Evolutionary conservation across 2,888 invertebrate genomes (phyloP), one percentile per base, ranked within the genome.

Genomic region (Griposia aprilina): DNA sequence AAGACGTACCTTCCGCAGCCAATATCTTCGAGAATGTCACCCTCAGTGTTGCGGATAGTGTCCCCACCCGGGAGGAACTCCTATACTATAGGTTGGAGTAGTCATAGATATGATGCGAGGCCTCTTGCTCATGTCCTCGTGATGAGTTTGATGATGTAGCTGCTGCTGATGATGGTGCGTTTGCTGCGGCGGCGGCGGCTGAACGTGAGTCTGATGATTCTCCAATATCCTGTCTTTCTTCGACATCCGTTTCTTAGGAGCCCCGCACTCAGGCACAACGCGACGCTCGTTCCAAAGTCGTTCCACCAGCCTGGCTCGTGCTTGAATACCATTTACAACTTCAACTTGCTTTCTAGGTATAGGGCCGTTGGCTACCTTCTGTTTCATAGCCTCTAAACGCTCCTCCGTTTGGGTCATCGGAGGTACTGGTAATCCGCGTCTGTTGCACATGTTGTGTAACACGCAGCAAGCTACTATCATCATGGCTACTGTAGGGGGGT

Each of bases 361-460:
- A 0, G 96, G 93, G 0, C 94, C 93, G n/a, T 96, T 96, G 0
- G 96, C 96, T 0, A 96, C 96, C 57, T 95, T 95, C 80, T 96
- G 96, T 66, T 96, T 96, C 96, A 96, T 96, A 0, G 93, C 93
- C 75, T 96, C 96, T 11, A 96, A 74, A 0, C 96, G 86, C 59
- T 96, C 96, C 52, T 96, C 96, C 0, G 96, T 92, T 23, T 93
- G 94, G 0, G 95, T 95, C 94, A 96, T 95, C 1, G 92, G 93
- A 0, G 92, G 90, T 0, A 92, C 83, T 0, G 94, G 93, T 2
- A 96, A 30, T 0, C 94, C 94, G 11, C 92, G 84, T 15, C 90
- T 86, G 65, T 93, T 94, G 60, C 96, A 96, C 0, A 96, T 92
- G 76, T 96, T 96, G 72, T 96, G 94, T 0, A 96, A 87, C 0